Evolutionary conservation across 2,797 vertebrate species (phyloP), one percentile per base, ranked within the genome.

Genomic region (Ctenopoma kingsleyae): DNA sequence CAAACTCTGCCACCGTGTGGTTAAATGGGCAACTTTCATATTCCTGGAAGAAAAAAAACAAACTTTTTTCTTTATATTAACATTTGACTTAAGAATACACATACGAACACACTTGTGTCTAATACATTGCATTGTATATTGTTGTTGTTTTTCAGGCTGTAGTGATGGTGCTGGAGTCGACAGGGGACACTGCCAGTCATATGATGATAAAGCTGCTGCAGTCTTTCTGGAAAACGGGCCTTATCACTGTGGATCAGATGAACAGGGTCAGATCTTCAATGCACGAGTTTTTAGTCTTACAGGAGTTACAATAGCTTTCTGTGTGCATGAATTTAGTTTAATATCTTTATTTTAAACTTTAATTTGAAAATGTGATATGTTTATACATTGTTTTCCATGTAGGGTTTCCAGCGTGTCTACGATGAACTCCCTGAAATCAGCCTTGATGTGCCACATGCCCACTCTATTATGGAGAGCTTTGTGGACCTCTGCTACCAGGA

Each of bases 241-340:
- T 96, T 59, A 93, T 97, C 85, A 97, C 96, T 15, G 90, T 97
- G 88, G 96, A 97, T 88, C 96, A 97, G 91, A 97, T 97, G 96
- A 96, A 96, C 89, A 89, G 96, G 91, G 96, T 96, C 60, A 59
- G 90, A 61, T 11, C 11, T 4, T 55, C 0, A 10, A 15, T 36
- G 38, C 2, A 19, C 6, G 5, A 5, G 6, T 43, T 8, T 44
- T 30, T 30, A 3, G 9, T 19, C 12, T 15, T 8, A 50, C 23
- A 25, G 8, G 9, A 51, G 8, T 32, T 32, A 3, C 17, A 51
- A 17, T 30, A 51, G 19, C 49, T 49, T 23, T 15, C 13, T 16
- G 13, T 16, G 2, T 25, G 22, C 15, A 22, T 27, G 16, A 27
- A 30, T 9, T 9, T 36, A 30, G 27, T 30, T 30, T 30, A 1